Evolutionary conservation across 2,888 invertebrate species (phyloP).

Genomic region (Melieria picta): DNA sequence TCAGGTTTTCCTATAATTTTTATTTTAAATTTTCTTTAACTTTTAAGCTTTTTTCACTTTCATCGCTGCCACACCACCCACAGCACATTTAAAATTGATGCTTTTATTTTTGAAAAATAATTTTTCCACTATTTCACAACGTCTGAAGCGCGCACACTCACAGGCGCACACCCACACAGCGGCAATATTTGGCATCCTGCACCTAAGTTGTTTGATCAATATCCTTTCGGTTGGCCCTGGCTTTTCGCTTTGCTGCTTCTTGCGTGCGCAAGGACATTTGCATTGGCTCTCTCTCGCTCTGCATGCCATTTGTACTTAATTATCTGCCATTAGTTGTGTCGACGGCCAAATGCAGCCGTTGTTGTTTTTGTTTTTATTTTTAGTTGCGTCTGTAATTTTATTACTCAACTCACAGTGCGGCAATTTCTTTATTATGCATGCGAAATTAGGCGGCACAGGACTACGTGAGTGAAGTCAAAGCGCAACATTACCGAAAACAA

Average conservation of each 20-base stretch:
- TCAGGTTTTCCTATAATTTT: background rate
- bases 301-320: constrained; percentile 23
- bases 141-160: background rate
- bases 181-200: background rate
- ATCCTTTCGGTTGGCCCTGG: background rate
- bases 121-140: background rate
- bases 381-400: too few relatives aligned
- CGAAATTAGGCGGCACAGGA: too few relatives aligned
- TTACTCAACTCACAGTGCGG: too few relatives aligned
- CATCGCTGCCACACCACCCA: background rate
- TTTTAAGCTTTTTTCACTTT: background rate
- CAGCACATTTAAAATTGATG: background rate
- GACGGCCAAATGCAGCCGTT: too few relatives aligned
- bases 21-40: background rate
- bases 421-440: too few relatives aligned
- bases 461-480: too few relatives aligned
- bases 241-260: background rate
- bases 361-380: too few relatives aligned
- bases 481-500: too few relatives aligned
- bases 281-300: constrained; percentile 3
- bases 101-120: background rate
- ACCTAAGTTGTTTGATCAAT: constrained; percentile 25
- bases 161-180: background rate
- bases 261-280: constrained; percentile 27
- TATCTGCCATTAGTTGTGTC: constrained; percentile 9